Percentiles rank a stretch among this genome's conserved stretches.
Evolutionary conservation across 2,113 vertebrate genomes (phyloP).

Genomic region (Hippocampus comes): DNA sequence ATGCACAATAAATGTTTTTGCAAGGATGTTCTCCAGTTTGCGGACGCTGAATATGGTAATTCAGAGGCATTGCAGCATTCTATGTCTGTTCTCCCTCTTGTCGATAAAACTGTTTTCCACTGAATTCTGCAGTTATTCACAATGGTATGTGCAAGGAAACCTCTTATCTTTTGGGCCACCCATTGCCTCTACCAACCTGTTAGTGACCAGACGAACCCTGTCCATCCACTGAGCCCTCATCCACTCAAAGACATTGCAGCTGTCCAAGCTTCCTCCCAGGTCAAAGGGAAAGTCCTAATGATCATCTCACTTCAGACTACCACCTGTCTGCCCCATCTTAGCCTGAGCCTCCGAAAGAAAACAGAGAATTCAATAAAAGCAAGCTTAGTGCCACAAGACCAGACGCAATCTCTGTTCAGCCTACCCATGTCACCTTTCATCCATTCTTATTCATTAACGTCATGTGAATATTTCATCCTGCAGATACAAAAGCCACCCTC

Average conservation of each 20-base stretch:
- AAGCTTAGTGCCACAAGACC: constrained; percentile 56
- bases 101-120: not conserved
- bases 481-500: not conserved
- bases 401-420: constrained; percentile 22
- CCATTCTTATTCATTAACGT: not conserved
- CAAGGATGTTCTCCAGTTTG: not conserved
- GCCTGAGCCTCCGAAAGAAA: constrained; percentile 53
- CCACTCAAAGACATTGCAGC: constrained; percentile 58
- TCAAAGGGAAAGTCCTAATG: constrained; percentile 66
- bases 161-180: not conserved
- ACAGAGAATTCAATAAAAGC: constrained; percentile 70
- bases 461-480: not conserved
- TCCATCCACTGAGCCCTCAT: constrained; percentile 17
- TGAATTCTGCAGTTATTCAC: not conserved
- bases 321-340: constrained; percentile 66
- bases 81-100: not conserved
- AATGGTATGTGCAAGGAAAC: not conserved
- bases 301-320: constrained; percentile 46
- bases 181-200: constrained; percentile 32
- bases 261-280: constrained; percentile 55
- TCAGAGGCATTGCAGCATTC: not conserved
- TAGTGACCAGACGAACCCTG: constrained; percentile 34
- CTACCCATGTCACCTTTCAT: not conserved
- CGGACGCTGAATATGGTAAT: not conserved
- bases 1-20: too few relatives aligned